phyloP scores from a whole-genome alignment of 2,113 vertebrate genomes.

The Myxocyprinus asiaticus region DNA sequence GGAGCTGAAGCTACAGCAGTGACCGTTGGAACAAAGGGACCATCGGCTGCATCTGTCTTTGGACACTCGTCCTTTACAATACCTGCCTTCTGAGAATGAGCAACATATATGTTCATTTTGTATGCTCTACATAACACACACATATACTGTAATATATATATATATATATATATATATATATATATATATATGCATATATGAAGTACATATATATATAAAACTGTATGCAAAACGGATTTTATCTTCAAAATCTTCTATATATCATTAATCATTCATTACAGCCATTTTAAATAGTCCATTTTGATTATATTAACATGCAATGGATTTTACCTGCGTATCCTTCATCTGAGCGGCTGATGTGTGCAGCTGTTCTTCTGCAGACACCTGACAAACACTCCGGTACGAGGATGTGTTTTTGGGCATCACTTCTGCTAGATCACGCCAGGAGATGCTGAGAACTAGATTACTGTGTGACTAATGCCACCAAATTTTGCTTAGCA shows the following conservation, averaged over 20 bases:
- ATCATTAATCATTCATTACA: too few species aligned
- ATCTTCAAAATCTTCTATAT: too few species aligned
- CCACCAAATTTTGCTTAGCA: slow-evolving; percentile 12
- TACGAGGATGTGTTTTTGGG: slow-evolving; percentile 41
- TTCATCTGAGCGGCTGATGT: slow-evolving; percentile 79
- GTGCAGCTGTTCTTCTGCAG: slow-evolving; percentile 81
- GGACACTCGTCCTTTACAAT: slow-evolving; percentile 33
- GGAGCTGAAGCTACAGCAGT: slow-evolving; percentile 84
- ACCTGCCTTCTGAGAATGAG: slow-evolving; percentile 76
- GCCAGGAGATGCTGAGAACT: slow-evolving; percentile 19
- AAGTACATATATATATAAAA: too few species aligned
- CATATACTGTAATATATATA: too few species aligned
- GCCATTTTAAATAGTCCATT: too few species aligned
- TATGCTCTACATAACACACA: background rate
- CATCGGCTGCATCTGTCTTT: slow-evolving; percentile 74
- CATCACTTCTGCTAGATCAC: slow-evolving; percentile 41
- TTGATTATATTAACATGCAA: background rate
- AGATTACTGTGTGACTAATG: slow-evolving; percentile 22
- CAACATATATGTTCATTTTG: background rate
- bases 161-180: too few species aligned
- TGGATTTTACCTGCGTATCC: slow-evolving; percentile 72
- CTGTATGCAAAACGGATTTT: too few species aligned
- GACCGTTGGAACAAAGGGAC: slow-evolving; percentile 84
- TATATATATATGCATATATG: too few species aligned
- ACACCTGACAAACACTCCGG: slow-evolving; percentile 70